Base-by-base conservation (phyloP, 2,888 invertebrate species). In the Plusia festucae region DNA sequence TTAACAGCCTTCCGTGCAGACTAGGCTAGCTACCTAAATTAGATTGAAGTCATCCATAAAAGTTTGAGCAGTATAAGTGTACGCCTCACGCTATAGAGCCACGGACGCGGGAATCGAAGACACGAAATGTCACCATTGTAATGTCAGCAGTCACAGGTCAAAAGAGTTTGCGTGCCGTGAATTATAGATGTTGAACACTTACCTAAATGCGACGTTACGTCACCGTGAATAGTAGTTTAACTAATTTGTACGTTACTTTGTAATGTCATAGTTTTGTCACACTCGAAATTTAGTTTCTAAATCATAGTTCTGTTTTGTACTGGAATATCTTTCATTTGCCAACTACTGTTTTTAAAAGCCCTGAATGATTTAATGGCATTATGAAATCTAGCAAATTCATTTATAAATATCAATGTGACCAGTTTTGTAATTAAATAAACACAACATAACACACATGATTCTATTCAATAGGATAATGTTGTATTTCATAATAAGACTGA, bases 61-160 rank as follows among this genome's bases (percentile, higher is more conserved):
- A 85, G 76, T 83, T 86, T 81, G 69, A 85, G 77, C 76, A 76
- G 60, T 73, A 60, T 78, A 84, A 85, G 82, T 82, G 84, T 76
- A 80, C 76, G 60, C 68, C 80, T 84, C 86, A 88, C 88, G 89
- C 85, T 70, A 86, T 57, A 56, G 68, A 67, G 67, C 54, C 62
- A 70, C 68, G 72, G 55, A 78, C 55, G 61, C 52, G 51, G 67
- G 64, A 67, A 74, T 68, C 55, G 55, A 27, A 72, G 70, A 81
- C 88, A 88, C 83, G 88, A 88, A 88, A 88, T 88, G 87, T 85
- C 85, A 85, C 78, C 65, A 76, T 74, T 79, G 53, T 82, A 85
- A 85, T 85, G 85, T 75, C 84, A 85, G 74, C 76, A 78, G 81
- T 66, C 69, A 72, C 78, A 78, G 78, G 73, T 83, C 74, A 81